A percentile compares a stretch with the other conserved stretches of the same genome.
Evolutionary conservation across 1,140 invertebrate species (phyloP).

Genomic region (Caenorhabditis briggsae): DNA sequence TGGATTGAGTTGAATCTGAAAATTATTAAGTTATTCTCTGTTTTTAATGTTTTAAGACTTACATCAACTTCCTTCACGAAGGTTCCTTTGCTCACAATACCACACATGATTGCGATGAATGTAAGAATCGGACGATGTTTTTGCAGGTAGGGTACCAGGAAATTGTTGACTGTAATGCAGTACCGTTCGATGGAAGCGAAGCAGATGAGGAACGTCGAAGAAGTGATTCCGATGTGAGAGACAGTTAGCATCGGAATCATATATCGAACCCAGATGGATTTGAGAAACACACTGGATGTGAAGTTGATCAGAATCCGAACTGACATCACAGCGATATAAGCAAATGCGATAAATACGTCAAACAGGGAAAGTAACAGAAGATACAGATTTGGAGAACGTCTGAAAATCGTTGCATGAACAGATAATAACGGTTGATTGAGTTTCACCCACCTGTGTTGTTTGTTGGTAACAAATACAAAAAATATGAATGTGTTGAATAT

Average conservation of each 20-base stretch:
- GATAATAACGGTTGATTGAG: too few relatives aligned
- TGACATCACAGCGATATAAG: conserved; percentile 65
- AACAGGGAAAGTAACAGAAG: conserved; percentile 65
- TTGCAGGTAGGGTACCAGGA: conserved; percentile 52
- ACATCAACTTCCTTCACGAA: conserved; percentile 52
- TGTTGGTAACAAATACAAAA: conserved; percentile 61
- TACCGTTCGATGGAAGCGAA: conserved; percentile 66
- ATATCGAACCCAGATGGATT: conserved; percentile 61
- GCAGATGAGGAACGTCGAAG: conserved; percentile 62
- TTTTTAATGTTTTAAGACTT: not conserved
- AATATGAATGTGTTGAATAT: conserved; percentile 64
- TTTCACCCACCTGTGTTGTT: conserved; percentile 57
- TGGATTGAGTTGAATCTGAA: conserved; percentile 30
- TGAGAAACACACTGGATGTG: conserved; percentile 46
- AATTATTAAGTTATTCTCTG: not conserved
- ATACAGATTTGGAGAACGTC: conserved; percentile 64
- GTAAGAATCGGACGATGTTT: conserved; percentile 56
- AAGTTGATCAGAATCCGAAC: conserved; percentile 60
- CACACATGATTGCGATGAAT: conserved; percentile 57
- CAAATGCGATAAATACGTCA: conserved; percentile 66
- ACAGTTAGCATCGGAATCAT: conserved; percentile 65
- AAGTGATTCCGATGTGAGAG: conserved; percentile 65
- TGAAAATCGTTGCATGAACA: too few relatives aligned
- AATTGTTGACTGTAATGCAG: conserved; percentile 58
- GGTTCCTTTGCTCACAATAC: conserved; percentile 59